Evolutionary conservation across 2,888 invertebrate genomes (phyloP), one percentile per base, ranked within the genome.

Genomic region (Melolontha melolontha): DNA sequence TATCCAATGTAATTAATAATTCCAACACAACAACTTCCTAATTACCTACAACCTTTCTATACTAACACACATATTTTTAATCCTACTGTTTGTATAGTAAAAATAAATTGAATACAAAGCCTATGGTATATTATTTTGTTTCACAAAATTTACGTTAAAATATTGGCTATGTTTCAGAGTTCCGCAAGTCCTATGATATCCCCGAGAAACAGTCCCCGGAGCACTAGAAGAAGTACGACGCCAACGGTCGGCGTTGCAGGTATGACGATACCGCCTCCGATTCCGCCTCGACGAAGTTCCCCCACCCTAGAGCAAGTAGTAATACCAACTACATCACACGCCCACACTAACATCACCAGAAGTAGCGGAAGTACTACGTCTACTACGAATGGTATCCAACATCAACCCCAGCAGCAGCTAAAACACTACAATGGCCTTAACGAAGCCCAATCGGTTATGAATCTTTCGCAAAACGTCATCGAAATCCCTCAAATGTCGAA

Each of bases 251-350:
- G 79, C n/a, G 72, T 77, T 6, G 75, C 77, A 10, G 77, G 78
- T 4, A 77, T 77, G 11, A 71, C 79, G 49, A 81, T 84, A 5
- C 87, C 88, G 6, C 90, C 90, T 5, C 90, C 90, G 6, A 83
- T 91, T 64, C 90, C 90, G 8, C 90, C 91, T 0, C 79, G 90
- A 69, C 84, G 86, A 72, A 85, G 85, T 34, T 87, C 87, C 0
- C 87, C 87, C 10, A 85, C 85, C 0, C 78, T 83, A 41, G 83
- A 83, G 69, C 80, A 78, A 64, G 73, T 72, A 63, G 67, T 67
- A 11, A 75, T 74, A 49, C 76, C 75, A 17, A 77, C 78, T n/a
- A 75, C 79, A 8, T 79, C 79, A 12, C 41, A 47, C 55, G 44
- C 68, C 40, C 67, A 66, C 34, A 70, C 51, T 68, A 69, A 39